Percentiles rank a stretch among this genome's conserved stretches.
phyloP scores from a whole-genome alignment of 2,888 invertebrate genomes.

The Agrochola litura region DNA sequence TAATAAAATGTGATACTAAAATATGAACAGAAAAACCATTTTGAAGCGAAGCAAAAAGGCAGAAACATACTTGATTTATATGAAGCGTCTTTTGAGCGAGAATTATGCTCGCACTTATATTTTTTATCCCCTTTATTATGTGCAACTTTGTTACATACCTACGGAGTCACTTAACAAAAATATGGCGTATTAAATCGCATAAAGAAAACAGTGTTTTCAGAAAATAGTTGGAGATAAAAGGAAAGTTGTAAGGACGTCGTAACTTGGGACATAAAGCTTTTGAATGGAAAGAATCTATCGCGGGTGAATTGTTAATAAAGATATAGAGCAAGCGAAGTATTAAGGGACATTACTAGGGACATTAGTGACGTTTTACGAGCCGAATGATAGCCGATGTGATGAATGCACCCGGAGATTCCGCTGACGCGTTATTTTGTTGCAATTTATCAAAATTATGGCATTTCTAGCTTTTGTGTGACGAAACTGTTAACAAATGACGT shows the following conservation, averaged over 20 bases:
- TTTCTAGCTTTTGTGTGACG: conserved; percentile 43
- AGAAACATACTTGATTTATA: conserved; percentile 86
- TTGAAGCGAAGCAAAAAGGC: conserved; percentile 80
- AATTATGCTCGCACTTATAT: conserved; percentile 82
- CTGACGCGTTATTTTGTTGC: conserved; percentile 71
- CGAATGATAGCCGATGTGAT: conserved; percentile 79
- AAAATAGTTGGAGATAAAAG: conserved; percentile 88
- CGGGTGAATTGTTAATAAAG: conserved; percentile 89
- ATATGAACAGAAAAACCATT: conserved; percentile 77
- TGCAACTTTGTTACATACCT: conserved; percentile 85
- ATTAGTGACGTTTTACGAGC: conserved; percentile 88
- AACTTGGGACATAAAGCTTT: conserved; percentile 87
- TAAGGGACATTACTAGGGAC: conserved; percentile 76
- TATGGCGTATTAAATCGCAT: conserved; percentile 88
- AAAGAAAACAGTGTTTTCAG: conserved; percentile 90
- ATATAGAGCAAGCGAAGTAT: conserved; percentile 87
- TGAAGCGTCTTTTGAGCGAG: conserved; percentile 80
- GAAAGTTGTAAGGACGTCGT: conserved; percentile 88
- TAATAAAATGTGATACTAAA: conserved; percentile 82
- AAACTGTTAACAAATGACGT: conserved; percentile 43
- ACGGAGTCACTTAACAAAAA: conserved; percentile 87
- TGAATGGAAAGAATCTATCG: conserved; percentile 88
- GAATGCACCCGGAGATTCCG: conserved; percentile 83
- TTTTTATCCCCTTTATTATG: conserved; percentile 85
- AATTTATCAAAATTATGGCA: conserved; percentile 77